Base-by-base conservation (phyloP, 1,140 invertebrate species). In the Drosophila mojavensis region DNA sequence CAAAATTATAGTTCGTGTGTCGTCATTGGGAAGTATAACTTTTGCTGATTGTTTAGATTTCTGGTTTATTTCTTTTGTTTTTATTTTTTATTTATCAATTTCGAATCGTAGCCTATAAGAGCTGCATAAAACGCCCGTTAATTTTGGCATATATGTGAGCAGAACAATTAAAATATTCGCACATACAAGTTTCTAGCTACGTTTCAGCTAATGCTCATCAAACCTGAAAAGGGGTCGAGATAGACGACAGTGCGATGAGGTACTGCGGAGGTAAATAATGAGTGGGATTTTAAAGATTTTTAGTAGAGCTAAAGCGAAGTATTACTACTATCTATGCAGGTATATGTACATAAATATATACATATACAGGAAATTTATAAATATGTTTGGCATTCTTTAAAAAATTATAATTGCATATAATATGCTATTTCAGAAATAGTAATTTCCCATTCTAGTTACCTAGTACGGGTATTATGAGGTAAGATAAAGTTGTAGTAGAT, bases 81-180 rank as follows among this genome's bases (percentile, higher is more conserved):
- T 63, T 9, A 51, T 3, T 26, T 30, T 5, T 7, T 43, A 24
- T 13, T 9, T 3, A 4, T 58, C 45, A 59, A 24, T 36, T 47
- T 36, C 28, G 26, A 33, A 28, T 65, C 26, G 28, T 58, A 50
- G 28, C 50, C 43, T 20, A 41, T 51, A 17, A 9, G 5, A 15
- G 33, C 4, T 58, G 39, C 36, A 71, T 65, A 59, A 65, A 51
- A 45, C 36, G 62, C 20, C 39, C 20, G 63, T 72, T 66, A 60
- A 72, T 59, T 60, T 66, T 39, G 28, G 7, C 69, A 66, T 66
- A 72, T 67, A 67, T 28, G 69, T 60, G 63, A 53, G 20, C 24
- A 39, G 39, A 39, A 39, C 56, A 72, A 72, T 72, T 39, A 54
- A 72, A 54, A 67, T 66, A 66, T 72, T 71, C 45, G 33, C 62